Base-by-base conservation (phyloP, 2,888 invertebrate genomes). In the Polymixis flavicincta region DNA sequence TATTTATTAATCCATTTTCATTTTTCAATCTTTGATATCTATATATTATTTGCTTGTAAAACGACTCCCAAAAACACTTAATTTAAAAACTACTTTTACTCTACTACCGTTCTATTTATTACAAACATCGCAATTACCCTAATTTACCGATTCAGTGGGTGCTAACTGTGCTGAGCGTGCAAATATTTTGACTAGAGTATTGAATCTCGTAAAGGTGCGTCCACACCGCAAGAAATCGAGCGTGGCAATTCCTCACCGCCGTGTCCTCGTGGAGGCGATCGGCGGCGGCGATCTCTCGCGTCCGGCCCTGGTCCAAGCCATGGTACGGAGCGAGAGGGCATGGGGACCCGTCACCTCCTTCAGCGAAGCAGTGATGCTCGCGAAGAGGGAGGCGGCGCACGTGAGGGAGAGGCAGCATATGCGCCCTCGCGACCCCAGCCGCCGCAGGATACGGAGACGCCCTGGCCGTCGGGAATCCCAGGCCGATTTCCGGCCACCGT, bases 141-240 rank as follows among this genome's bases (percentile, higher is more conserved):
- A 74, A 71, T 67, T 71, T 64, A 74, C 45, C 52, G 14, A 14
- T 37, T 57, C 77, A 69, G 52, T 59, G 25, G 59, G 50, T 78
- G 28, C 42, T 48, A 57, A 25, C 63, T 19, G 42, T 63, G 19
- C 45, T 48, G 13, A 57, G 32, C 45, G 67, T 45, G 80, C 78
- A 80, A 80, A 80, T 78, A 80, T 80, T 74, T 64, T 78, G 61
- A 67, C 50, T 71, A 17, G 32, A 67, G 54, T 78, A 68, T 78
- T 71, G 67, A 71, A 60, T 68, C 59, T 63, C 74, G 63, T 64
- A 55, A 80, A 48, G 67, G n/a, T 55, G 45, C 17, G 32, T n/a
- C n/a, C n/a, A 45, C 55, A 32, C 7, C 14, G 14, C 9, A 1
- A 14, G 45, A 6, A 63, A 9, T 42, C 13, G 17, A 32, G 28